These are phyloP conservation scores for Artibeus jamaicensis DNA, from an alignment of 2,797 vertebrate species.

Conservation along the genomic window DNA sequence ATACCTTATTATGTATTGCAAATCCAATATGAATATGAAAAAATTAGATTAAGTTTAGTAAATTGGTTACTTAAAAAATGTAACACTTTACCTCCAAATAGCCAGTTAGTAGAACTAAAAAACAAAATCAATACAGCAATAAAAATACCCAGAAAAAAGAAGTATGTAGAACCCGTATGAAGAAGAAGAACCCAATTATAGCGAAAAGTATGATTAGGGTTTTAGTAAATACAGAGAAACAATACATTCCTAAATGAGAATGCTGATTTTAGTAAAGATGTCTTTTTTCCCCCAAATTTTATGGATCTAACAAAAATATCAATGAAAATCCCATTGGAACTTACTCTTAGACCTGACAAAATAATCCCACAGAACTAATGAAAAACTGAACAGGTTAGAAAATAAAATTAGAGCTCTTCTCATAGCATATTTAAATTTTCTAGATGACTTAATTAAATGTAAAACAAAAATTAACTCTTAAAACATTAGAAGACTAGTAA, in stretches of 20 bases:
- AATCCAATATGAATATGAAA: neutral
- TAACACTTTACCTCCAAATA: neutral
- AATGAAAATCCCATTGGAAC: neutral
- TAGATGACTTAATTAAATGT: neutral
- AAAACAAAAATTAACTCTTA: conserved; percentile 1
- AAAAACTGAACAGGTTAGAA: conserved; percentile 10
- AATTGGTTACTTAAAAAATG: conserved; percentile 19
- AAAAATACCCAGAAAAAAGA: neutral
- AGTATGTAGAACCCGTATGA: neutral
- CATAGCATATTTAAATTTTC: neutral
- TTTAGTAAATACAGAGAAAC: neutral
- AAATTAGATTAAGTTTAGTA: neutral
- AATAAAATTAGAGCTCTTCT: neutral
- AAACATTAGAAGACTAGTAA: neutral
- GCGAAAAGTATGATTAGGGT: neutral
- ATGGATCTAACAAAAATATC: neutral
- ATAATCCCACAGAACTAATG: neutral
- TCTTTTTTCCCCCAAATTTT: neutral
- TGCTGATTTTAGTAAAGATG: neutral
- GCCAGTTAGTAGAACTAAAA: neutral
- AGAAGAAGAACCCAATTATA: neutral
- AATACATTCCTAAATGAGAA: neutral
- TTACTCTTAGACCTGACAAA: neutral
- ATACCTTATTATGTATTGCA: neutral
- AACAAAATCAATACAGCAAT: neutral